Conservation (phyloP, 2,888 invertebrate species). For the Elmis aenea region DNA sequence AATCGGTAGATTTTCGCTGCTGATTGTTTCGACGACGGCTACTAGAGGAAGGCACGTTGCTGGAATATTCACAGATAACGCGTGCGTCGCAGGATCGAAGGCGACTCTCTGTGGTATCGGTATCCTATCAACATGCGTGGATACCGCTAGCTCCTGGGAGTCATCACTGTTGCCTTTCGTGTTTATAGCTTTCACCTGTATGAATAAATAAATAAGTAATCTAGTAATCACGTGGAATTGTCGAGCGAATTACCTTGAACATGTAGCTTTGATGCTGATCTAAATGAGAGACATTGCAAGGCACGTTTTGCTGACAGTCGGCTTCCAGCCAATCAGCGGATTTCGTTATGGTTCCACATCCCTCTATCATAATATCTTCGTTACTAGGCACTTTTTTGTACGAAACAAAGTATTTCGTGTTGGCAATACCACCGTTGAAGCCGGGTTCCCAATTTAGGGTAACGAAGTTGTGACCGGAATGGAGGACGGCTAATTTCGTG, state of each 20-base stretch:
- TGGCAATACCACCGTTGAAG: constrained; percentile 83
- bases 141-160: constrained; percentile 76
- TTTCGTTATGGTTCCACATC: constrained; percentile 56
- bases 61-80: constrained; percentile 72
- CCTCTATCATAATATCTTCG: constrained; percentile 58
- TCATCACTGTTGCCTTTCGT: constrained; percentile 83
- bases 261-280: constrained; percentile 83
- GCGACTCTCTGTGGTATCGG: constrained; percentile 75
- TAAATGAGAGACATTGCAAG: constrained; percentile 80
- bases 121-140: constrained; percentile 80
- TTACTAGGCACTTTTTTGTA: constrained; percentile 65
- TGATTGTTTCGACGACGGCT: constrained; percentile 68
- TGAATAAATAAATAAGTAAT: neutral
- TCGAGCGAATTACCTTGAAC: constrained; percentile 62
- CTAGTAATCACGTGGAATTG: neutral
- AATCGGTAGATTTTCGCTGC: constrained; percentile 54
- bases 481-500: constrained; percentile 63
- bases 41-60: constrained; percentile 74
- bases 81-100: constrained; percentile 73
- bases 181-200: constrained; percentile 76
- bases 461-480: constrained; percentile 74
- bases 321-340: constrained; percentile 73
- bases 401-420: constrained; percentile 83
- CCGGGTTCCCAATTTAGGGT: constrained; percentile 83
- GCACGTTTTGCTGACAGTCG: constrained; percentile 79